These are phyloP conservation scores for Salminus brasiliensis DNA, from an alignment of 2,113 vertebrate species.

Conservation along the genomic window DNA sequence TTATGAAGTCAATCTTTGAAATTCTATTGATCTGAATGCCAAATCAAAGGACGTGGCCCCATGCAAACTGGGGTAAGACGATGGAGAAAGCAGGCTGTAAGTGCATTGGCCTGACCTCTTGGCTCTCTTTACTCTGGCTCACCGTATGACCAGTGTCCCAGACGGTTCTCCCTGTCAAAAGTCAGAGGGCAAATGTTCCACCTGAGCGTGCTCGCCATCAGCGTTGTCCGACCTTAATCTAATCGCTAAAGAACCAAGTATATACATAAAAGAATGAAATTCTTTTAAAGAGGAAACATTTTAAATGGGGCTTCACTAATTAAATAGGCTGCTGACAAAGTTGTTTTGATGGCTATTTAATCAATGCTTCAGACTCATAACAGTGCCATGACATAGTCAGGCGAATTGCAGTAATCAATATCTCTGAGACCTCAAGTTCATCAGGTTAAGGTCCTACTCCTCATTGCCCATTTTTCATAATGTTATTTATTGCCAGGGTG, in stretches of 20 bases:
- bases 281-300: slow-evolving; percentile 56
- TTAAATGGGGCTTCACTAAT: slow-evolving; percentile 57
- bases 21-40: slow-evolving; percentile 70
- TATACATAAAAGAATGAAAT: slow-evolving; percentile 59
- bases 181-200: slow-evolving; percentile 75
- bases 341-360: slow-evolving; percentile 72
- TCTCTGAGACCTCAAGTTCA: slow-evolving; percentile 69
- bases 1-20: slow-evolving; percentile 70
- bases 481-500: slow-evolving; percentile 65
- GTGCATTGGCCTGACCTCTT: slow-evolving; percentile 78
- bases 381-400: slow-evolving; percentile 54
- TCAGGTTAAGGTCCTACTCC: slow-evolving; percentile 58
- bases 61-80: slow-evolving; percentile 39
- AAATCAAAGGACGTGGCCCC: slow-evolving; percentile 57
- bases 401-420: slow-evolving; percentile 72
- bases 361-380: slow-evolving; percentile 74
- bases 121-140: slow-evolving; percentile 73
- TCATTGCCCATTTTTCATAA: slow-evolving; percentile 61
- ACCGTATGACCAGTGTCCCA: slow-evolving; percentile 78
- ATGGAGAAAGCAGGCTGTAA: slow-evolving; percentile 59
- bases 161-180: slow-evolving; percentile 78
- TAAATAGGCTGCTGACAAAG: slow-evolving; percentile 66
- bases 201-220: slow-evolving; percentile 80
- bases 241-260: slow-evolving; percentile 71
- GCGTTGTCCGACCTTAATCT: slow-evolving; percentile 85